These are phyloP conservation scores for Diabrotica balteata DNA, from an alignment of 2,888 invertebrate species.

Conservation along the genomic window DNA sequence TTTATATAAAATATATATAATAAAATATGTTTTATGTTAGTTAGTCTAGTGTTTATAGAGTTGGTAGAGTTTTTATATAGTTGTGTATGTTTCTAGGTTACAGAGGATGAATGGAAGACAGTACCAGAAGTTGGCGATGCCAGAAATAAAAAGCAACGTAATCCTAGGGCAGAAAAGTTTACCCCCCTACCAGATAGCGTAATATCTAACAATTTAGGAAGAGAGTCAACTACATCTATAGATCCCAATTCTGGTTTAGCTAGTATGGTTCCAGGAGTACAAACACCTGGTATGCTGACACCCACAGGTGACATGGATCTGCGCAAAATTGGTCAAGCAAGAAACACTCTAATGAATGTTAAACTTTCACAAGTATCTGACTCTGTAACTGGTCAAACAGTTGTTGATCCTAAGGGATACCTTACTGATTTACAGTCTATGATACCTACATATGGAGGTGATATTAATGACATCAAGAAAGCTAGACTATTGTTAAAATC, in stretches of 20 bases:
- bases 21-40: too few relatives aligned
- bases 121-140: constrained; percentile 99
- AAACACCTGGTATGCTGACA: constrained; percentile 86
- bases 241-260: constrained; percentile 87
- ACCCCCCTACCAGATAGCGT: constrained; percentile 98
- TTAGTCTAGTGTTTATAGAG: too few relatives aligned
- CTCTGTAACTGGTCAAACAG: constrained; percentile 98
- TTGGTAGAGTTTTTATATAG: constrained; percentile 46
- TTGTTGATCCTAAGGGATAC: constrained; percentile 99
- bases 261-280: constrained; percentile 85
- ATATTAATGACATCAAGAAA: constrained; percentile 97
- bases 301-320: constrained; percentile 94
- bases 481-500: constrained; percentile 94
- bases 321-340: constrained; percentile 97
- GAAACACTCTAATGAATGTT: constrained; percentile 99
- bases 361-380: constrained; percentile 95
- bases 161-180: constrained; percentile 94
- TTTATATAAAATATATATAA: too few relatives aligned
- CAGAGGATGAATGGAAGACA: constrained; percentile 94
- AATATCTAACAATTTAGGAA: constrained; percentile 83
- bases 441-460: constrained; percentile 98
- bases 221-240: constrained; percentile 78
- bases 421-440: constrained; percentile 99
- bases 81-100: constrained; percentile 62
- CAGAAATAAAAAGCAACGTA: constrained; percentile 93